Conservation (phyloP, 2,113 vertebrate genomes). For the Ceyx cyanopectus region DNA sequence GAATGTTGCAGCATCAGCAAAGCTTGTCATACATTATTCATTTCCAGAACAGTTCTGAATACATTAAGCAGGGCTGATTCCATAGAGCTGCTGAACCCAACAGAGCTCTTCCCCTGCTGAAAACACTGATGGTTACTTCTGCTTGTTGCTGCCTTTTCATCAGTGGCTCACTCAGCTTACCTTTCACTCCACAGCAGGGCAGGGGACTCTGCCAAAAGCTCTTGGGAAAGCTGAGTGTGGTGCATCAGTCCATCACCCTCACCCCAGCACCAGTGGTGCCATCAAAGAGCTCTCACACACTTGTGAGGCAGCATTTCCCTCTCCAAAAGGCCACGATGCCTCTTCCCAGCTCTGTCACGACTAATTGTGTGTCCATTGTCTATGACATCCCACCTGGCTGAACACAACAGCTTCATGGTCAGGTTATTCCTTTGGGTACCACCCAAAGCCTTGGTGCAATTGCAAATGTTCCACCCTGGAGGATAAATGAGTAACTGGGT, state of each 20-base stretch:
- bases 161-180: background rate
- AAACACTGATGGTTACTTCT: background rate
- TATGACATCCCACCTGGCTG: fast-evolving
- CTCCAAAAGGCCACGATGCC: background rate
- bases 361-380: background rate
- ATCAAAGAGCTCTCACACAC: background rate
- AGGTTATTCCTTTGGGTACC: background rate
- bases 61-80: background rate
- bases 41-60: background rate
- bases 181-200: background rate
- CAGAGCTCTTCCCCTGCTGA: background rate
- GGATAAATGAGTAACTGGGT: background rate
- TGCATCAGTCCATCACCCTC: background rate
- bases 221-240: background rate
- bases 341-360: background rate
- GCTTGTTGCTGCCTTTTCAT: background rate
- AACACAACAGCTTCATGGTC: background rate
- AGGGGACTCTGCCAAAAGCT: background rate
- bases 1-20: background rate
- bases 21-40: background rate
- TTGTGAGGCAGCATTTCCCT: background rate
- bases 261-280: fast-evolving
- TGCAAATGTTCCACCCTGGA: background rate
- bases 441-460: background rate
- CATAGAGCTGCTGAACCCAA: background rate